Conservation (phyloP, 2,113 vertebrate genomes). For the Nycticebus coucang region DNA sequence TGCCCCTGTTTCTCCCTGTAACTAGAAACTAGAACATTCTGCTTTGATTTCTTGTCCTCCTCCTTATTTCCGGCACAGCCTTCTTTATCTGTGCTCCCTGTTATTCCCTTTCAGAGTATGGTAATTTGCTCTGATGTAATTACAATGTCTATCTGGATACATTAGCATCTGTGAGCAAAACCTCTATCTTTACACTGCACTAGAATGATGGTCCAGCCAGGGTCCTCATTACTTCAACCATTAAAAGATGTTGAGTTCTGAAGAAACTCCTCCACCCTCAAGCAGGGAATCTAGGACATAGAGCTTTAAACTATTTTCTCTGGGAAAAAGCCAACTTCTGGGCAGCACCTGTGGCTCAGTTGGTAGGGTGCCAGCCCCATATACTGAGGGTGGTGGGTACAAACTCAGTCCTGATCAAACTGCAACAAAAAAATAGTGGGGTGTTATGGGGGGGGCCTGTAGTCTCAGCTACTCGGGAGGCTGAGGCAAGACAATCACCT, state of each 20-base stretch:
- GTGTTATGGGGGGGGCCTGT: no score
- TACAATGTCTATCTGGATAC: slow-evolving; percentile 26
- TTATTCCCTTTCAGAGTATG: slow-evolving; percentile 42
- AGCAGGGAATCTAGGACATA: background rate
- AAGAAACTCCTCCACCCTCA: background rate
- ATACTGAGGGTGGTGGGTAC: no score
- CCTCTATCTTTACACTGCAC: background rate
- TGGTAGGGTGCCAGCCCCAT: no score
- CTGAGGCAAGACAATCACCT: no score
- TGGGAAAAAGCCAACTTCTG: slow-evolving; percentile 4
- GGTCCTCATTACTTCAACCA: slow-evolving; percentile 36
- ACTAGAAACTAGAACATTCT: background rate
- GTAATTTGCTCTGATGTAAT: slow-evolving; percentile 58
- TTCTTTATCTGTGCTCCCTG: slow-evolving; percentile 29
- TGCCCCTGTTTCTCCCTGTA: slow-evolving; percentile 17
- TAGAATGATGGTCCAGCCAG: slow-evolving; percentile 50
- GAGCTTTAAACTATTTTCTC: background rate
- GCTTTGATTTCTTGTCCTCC: slow-evolving; percentile 45
- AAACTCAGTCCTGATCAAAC: no score
- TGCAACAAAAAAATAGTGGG: no score
- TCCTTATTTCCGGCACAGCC: slow-evolving; percentile 21
- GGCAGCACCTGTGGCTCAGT: no score
- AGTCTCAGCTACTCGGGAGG: no score
- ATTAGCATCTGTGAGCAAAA: background rate
- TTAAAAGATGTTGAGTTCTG: slow-evolving; percentile 30